Conservation (phyloP, 2,888 invertebrate species). For the Meliscaeva auricollis region DNA sequence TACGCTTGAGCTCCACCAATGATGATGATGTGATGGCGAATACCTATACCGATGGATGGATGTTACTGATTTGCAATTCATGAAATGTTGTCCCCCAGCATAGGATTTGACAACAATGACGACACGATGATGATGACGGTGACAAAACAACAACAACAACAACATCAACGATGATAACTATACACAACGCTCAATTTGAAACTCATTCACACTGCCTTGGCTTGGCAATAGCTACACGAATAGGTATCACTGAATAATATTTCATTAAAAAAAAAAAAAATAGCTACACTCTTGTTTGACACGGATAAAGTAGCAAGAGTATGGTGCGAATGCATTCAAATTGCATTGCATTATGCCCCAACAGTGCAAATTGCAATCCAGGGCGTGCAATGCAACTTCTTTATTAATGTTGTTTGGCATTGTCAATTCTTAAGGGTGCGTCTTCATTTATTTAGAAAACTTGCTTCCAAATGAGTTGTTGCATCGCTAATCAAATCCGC, state of each 20-base stretch:
- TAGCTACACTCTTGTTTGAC: constrained; percentile 16
- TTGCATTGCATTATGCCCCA: background rate
- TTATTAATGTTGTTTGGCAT: constrained; percentile 4
- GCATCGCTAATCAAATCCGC: background rate
- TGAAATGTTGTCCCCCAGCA: constrained; percentile 23
- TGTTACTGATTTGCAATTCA: constrained; percentile 37
- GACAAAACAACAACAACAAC: background rate
- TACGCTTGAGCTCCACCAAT: constrained; percentile 3
- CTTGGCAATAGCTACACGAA: background rate
- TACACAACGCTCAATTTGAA: constrained; percentile 19
- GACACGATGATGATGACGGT: background rate
- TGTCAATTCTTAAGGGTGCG: constrained; percentile 12
- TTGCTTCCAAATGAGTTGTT: constrained; percentile 1
- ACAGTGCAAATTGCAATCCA: too few species aligned
- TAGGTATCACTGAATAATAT: background rate
- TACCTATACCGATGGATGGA: background rate
- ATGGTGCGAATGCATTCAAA: background rate
- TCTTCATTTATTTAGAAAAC: constrained; percentile 4
- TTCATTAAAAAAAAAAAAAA: too few species aligned
- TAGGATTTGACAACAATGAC: constrained; percentile 1
- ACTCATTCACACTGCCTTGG: constrained; percentile 18
- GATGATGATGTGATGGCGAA: too few species aligned
- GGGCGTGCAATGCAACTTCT: background rate
- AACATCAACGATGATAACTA: constrained; percentile 4
- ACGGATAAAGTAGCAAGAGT: background rate